Conservation (phyloP, 2,888 invertebrate genomes). For the Stomorhina lunata region DNA sequence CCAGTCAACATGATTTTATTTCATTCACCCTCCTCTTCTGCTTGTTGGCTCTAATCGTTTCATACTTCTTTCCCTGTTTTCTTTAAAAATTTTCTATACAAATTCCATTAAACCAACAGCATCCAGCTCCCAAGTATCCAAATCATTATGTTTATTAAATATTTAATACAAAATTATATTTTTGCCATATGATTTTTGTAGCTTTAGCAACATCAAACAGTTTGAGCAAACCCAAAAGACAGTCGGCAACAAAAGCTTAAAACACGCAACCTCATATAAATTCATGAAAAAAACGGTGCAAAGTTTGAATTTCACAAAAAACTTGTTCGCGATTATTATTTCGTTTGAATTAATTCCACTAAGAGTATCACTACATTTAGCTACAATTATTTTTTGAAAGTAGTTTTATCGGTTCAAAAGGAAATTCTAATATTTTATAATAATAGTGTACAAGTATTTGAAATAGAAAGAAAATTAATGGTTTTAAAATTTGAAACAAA, state of each 20-base stretch:
- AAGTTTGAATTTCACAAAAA: conserved; percentile 21
- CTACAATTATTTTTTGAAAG: conserved; percentile 35
- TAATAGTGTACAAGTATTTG: conserved; percentile 1
- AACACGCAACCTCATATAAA: not conserved
- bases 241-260: not conserved
- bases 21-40: not conserved
- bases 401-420: conserved; percentile 41
- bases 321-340: not conserved
- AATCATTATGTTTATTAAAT: not conserved
- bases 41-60: not conserved
- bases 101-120: not conserved
- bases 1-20: not conserved
- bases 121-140: not conserved
- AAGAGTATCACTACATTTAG: not conserved
- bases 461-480: not conserved
- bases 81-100: not conserved
- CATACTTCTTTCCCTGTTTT: not conserved
- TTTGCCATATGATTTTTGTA: not conserved
- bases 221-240: not conserved
- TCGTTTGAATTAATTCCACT: not conserved
- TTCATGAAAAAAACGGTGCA: too few relatives aligned
- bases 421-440: conserved; percentile 30
- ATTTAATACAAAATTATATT: conserved; percentile 7
- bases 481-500: too few relatives aligned
- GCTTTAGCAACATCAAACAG: not conserved